These are phyloP conservation scores for Neodiprion virginianus DNA, from an alignment of 1,140 invertebrate genomes.

Conservation along the genomic window DNA sequence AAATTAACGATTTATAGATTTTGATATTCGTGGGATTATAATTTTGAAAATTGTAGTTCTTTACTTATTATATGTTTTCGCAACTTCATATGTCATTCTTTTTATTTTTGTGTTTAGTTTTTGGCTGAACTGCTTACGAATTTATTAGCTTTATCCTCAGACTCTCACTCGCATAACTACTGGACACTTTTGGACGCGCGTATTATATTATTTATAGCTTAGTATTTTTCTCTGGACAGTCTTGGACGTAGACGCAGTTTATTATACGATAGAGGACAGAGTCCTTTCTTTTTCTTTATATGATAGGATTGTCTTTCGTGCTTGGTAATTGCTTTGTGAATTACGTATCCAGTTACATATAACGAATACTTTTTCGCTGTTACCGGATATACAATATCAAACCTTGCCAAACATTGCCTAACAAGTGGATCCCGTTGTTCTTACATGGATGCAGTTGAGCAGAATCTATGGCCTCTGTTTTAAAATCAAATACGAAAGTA, in stretches of 20 bases:
- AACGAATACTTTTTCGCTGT: neutral
- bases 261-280: neutral
- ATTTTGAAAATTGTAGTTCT: too few species aligned
- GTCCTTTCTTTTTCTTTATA: conserved; percentile 20
- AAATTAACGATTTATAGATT: too few species aligned
- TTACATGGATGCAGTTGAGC: neutral
- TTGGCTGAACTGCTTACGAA: neutral
- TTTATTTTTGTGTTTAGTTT: neutral
- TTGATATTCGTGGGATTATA: too few species aligned
- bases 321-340: conserved; percentile 1
- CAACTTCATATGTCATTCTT: too few species aligned
- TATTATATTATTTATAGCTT: conserved; percentile 39
- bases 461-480: conserved; percentile 6
- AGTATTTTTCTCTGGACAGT: conserved; percentile 34
- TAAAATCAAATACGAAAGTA: conserved; percentile 12
- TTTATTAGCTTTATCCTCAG: neutral
- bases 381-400: neutral
- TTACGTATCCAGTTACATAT: neutral
- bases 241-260: conserved; percentile 27
- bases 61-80: too few species aligned
- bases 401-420: neutral
- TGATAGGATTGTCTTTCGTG: conserved; percentile 35
- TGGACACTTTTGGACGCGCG: conserved; percentile 47
- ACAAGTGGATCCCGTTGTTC: neutral
- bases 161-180: conserved; percentile 1